These are phyloP conservation scores for Odocoileus virginianus DNA, from an alignment of 2,113 vertebrate genomes.

Conservation along the genomic window DNA sequence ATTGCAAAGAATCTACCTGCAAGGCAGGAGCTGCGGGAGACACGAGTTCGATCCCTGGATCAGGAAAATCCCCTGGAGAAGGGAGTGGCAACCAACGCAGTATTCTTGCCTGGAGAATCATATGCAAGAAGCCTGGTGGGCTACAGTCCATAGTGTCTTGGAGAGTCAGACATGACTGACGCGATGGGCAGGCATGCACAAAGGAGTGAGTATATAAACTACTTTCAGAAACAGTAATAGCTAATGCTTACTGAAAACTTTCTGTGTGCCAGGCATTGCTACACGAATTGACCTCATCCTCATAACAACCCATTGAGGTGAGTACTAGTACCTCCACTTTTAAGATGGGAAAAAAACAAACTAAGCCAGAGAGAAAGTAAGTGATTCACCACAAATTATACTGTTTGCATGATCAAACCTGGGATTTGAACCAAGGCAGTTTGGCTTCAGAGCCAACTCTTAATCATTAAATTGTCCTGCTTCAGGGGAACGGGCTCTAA, in stretches of 20 bases:
- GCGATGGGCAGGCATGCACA: not conserved
- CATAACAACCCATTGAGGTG: not conserved
- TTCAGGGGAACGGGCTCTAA: not conserved
- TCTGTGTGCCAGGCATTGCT: not conserved
- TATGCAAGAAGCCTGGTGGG: not conserved
- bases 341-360: not conserved
- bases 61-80: not conserved
- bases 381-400: not conserved
- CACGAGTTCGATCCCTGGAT: not conserved
- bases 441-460: not conserved
- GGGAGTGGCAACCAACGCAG: not conserved
- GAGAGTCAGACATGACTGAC: not conserved
- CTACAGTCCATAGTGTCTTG: not conserved
- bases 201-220: not conserved
- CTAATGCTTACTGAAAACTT: not conserved
- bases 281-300: not conserved
- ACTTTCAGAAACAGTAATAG: not conserved
- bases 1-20: not conserved
- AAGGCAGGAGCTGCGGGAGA: not conserved
- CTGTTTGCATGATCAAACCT: rapidly evolving
- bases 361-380: not conserved
- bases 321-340: not conserved
- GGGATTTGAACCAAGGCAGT: not conserved
- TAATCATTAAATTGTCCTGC: not conserved
- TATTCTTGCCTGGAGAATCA: not conserved